Base-by-base conservation (phyloP, 2,113 vertebrate species). In the Oplegnathus fasciatus region DNA sequence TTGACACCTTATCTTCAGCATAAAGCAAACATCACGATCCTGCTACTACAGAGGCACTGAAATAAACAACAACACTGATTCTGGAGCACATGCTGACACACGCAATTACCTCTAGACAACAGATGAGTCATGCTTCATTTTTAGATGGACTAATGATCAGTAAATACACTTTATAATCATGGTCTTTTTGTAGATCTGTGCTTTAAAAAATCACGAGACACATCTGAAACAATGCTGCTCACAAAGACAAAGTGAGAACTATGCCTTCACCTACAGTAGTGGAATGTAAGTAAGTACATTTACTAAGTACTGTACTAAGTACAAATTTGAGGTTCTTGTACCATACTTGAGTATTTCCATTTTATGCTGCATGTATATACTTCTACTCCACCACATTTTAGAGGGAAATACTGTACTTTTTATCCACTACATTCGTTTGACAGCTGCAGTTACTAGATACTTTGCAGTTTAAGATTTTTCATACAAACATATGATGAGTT, bases 121-220 rank as follows among this genome's bases (percentile, higher is more conserved):
- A 37, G 62, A 89, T 81, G 82, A 87, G 76, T 86, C 78, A 77
- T 37, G 26, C 46, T 76, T 86, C 44, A 74, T 71, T 80, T 83
- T 80, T 70, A 88, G 55, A 62, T 32, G n/a, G 22, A 22, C 50
- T 70, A 8, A 76, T 60, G 32, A 82, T 76, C 28, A 70, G 46
- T 44, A 61, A 26, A 62, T 37, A 9, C 57, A 28, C 5, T 62
- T 68, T 34, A 26, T 54, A 26, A 61, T 74, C 17, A n/a, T 6
- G 22, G 17, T 30, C 14, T 24, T 26, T 37, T 62, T 69, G 20
- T 48, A 17, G n/a, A 60, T 17, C 3, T 5, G 9, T 40, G 52
- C 24, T 28, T 34, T 26, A 20, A 46, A 10, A 34, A 24, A 34
- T 9, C 22, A 46, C 30, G n/a, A n/a, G 42, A 24, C 18, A 69